These are phyloP conservation scores for Congeria kusceri DNA, from an alignment of 2,888 invertebrate species.

Conservation along the genomic window DNA sequence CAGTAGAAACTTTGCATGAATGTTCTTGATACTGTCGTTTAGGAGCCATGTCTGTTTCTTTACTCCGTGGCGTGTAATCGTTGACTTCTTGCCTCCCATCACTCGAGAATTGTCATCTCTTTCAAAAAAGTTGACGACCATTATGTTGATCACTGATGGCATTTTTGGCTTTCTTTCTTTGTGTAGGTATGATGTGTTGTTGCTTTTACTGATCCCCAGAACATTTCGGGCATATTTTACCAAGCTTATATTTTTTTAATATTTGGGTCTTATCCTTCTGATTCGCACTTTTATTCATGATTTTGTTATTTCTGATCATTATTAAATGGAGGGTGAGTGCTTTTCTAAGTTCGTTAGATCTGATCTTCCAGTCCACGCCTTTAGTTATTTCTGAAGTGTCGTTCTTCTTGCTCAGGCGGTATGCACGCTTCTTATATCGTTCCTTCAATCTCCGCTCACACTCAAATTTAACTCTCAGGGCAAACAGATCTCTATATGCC, in stretches of 20 bases:
- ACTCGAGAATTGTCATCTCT: neutral
- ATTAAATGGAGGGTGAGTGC: neutral
- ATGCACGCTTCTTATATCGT: neutral
- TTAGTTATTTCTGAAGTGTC: too few relatives aligned
- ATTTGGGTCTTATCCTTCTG: neutral
- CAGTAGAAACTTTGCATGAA: neutral
- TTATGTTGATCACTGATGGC: neutral
- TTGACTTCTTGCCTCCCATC: conserved; percentile 4
- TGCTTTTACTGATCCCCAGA: neutral
- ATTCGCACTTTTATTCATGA: neutral
- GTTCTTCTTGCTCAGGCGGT: conserved; percentile 2
- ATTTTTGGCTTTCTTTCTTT: too few relatives aligned
- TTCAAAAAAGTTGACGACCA: conserved; percentile 4
- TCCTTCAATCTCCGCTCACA: neutral
- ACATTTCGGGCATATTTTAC: conserved; percentile 2
- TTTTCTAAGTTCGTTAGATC: neutral
- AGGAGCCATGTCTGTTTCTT: neutral
- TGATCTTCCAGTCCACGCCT: neutral
- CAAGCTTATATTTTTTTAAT: neutral
- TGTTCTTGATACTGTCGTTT: conserved; percentile 7
- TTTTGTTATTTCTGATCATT: neutral
- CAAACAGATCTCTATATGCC: neutral
- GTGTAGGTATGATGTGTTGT: too few relatives aligned
- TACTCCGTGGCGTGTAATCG: conserved; percentile 7
- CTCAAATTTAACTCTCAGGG: neutral